Evolutionary conservation across 2,797 vertebrate genomes (phyloP).

Genomic region (Chiloscyllium punctatum): DNA sequence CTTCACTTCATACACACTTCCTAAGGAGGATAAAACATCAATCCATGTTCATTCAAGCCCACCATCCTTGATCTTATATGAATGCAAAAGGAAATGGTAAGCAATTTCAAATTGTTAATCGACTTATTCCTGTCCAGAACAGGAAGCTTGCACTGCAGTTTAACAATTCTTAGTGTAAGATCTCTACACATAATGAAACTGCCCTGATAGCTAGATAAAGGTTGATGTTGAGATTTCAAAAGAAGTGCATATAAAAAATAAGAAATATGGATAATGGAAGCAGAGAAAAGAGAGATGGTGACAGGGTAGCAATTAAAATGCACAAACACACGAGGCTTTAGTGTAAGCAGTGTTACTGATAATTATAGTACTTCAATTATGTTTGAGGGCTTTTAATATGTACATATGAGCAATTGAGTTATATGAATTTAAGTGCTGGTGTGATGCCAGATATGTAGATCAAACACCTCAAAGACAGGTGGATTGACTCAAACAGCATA

Average conservation of each 20-base stretch:
- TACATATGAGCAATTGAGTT: no score
- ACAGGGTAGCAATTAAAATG: neutral
- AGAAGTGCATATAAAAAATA: neutral
- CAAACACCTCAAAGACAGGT: no score
- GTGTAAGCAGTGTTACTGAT: neutral
- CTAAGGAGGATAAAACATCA: slow-evolving; percentile 50
- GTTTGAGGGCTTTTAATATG: neutral
- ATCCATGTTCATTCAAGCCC: neutral
- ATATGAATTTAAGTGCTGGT: no score
- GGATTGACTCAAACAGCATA: no score
- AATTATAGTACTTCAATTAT: neutral
- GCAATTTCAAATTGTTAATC: neutral
- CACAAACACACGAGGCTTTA: neutral
- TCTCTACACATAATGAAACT: neutral
- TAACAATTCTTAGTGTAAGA: neutral
- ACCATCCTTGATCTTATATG: neutral
- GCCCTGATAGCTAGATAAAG: neutral
- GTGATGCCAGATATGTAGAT: no score
- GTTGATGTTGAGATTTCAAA: neutral
- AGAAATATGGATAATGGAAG: neutral
- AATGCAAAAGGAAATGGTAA: neutral
- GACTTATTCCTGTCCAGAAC: neutral
- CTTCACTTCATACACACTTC: slow-evolving; percentile 87
- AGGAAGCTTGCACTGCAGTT: neutral
- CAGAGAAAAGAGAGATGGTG: neutral